phyloP scores from a whole-genome alignment of 2,113 vertebrate species.

The Cebus imitator region DNA sequence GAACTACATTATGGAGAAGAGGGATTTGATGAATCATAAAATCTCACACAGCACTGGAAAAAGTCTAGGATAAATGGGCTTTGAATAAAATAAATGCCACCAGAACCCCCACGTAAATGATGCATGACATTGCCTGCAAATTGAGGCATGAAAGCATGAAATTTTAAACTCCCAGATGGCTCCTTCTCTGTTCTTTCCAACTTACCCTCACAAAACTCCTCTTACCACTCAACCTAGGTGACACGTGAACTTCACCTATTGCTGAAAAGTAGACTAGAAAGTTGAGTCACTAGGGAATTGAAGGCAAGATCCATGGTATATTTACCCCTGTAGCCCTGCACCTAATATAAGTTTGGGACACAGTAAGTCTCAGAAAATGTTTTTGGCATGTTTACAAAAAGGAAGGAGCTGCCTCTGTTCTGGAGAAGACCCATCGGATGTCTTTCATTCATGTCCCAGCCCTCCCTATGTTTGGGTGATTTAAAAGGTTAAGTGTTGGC shows the following conservation, averaged over 20 bases:
- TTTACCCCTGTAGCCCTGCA: background rate
- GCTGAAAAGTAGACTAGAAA: background rate
- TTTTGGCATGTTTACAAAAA: background rate
- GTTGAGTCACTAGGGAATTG: background rate
- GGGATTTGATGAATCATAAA: conserved; percentile 69
- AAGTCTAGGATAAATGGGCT: conserved; percentile 62
- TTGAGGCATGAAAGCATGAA: conserved; percentile 53
- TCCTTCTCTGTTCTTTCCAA: conserved; percentile 38
- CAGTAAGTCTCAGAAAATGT: background rate
- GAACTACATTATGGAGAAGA: conserved; percentile 29
- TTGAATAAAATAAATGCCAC: conserved; percentile 73
- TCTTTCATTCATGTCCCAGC: background rate
- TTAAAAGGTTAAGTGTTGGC: background rate
- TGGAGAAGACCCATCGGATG: background rate
- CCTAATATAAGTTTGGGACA: background rate
- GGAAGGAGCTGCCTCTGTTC: background rate
- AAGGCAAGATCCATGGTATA: background rate
- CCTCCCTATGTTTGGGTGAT: background rate
- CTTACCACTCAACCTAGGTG: background rate
- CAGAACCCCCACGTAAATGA: conserved; percentile 57
- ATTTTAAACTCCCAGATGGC: conserved; percentile 66
- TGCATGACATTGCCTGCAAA: conserved; percentile 60
- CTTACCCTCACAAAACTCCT: conserved; percentile 50
- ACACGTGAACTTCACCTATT: background rate
- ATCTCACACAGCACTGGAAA: conserved; percentile 7